These are phyloP conservation scores for Ariolimax columbianus DNA, from an alignment of 2,888 invertebrate genomes.

Conservation along the genomic window DNA sequence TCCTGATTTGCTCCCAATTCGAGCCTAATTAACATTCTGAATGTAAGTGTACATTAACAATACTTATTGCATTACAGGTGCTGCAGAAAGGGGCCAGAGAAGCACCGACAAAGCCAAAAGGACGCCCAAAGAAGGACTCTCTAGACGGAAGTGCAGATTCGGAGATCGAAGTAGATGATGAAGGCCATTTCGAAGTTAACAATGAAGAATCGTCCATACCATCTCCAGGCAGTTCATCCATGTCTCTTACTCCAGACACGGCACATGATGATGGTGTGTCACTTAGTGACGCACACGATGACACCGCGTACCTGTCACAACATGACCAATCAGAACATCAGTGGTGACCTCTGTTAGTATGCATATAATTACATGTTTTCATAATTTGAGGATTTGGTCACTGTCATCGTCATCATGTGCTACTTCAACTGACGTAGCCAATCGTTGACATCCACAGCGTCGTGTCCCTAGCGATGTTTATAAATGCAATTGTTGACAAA, in stretches of 20 bases:
- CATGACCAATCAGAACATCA: background rate
- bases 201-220: background rate
- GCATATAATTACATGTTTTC: background rate
- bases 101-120: constrained; percentile 79
- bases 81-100: constrained; percentile 76
- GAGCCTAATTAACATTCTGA: too few species aligned
- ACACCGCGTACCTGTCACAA: background rate
- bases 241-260: background rate
- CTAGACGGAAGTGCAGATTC: constrained; percentile 49
- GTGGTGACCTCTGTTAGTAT: background rate
- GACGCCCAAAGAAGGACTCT: constrained; percentile 77
- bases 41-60: too few species aligned
- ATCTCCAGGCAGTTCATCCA: background rate
- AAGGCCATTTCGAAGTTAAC: background rate
- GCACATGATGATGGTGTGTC: background rate
- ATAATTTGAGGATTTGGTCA: too few species aligned
- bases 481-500: too few species aligned
- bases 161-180: constrained; percentile 38
- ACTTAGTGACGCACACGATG: background rate
- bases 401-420: too few species aligned
- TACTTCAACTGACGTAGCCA: too few species aligned
- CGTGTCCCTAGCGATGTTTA: too few species aligned
- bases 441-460: too few species aligned
- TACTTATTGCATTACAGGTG: constrained; percentile 68
- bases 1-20: too few species aligned